phyloP scores from a whole-genome alignment of 1,140 invertebrate species.

The Onthophagus taurus region DNA sequence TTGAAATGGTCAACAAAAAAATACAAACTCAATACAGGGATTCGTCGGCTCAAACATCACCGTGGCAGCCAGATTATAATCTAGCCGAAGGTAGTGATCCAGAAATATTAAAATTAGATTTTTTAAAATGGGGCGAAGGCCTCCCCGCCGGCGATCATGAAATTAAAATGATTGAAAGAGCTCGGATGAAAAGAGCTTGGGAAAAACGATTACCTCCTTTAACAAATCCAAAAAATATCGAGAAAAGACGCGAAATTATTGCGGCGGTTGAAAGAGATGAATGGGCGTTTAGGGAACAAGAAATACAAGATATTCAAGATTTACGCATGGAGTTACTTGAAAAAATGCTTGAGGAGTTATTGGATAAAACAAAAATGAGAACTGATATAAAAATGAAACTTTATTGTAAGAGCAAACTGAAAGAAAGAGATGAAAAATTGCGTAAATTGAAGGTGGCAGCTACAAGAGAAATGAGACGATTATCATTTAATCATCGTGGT shows the following conservation, averaged over 20 bases:
- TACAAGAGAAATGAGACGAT: conserved; percentile 47
- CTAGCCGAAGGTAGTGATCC: conserved; percentile 42
- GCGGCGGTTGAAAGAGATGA: conserved; percentile 53
- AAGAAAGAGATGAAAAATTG: conserved; percentile 38
- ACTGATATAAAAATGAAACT: conserved; percentile 39
- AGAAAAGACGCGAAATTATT: conserved; percentile 46
- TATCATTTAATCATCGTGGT: conserved; percentile 37
- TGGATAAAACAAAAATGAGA: conserved; percentile 32
- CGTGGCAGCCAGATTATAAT: conserved; percentile 57
- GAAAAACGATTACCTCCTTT: conserved; percentile 39
- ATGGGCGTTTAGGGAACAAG: conserved; percentile 55
- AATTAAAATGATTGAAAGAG: conserved; percentile 52
- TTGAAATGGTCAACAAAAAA: conserved; percentile 10
- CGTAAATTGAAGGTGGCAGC: conserved; percentile 36
- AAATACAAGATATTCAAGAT: conserved; percentile 51
- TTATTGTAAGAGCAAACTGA: conserved; percentile 38
- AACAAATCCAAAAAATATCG: conserved; percentile 40
- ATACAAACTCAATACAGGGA: conserved; percentile 65
- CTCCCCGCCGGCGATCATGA: conserved; percentile 54
- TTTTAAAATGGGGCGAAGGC: conserved; percentile 47
- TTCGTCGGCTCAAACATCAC: conserved; percentile 64
- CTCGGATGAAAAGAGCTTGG: conserved; percentile 47
- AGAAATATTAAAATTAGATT: conserved; percentile 52
- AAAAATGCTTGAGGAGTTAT: conserved; percentile 35
- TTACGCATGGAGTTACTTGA: conserved; percentile 44